Evolutionary conservation across 2,797 vertebrate genomes (phyloP).

Genomic region (Coreius guichenoti): DNA sequence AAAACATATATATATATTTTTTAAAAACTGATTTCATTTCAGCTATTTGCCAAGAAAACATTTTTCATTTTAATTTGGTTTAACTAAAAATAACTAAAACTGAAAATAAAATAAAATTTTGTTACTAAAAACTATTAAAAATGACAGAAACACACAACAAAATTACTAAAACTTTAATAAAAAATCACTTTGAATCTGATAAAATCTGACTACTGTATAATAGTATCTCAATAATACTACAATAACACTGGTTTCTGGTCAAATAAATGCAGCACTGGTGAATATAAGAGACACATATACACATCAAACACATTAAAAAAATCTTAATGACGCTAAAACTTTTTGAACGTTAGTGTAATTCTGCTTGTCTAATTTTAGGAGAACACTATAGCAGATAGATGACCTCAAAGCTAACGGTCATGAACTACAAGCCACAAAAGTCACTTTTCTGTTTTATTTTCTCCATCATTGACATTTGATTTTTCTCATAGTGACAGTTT

Average conservation of each 20-base stretch:
- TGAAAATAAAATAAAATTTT: neutral
- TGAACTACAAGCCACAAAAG: neutral
- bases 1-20: too few species aligned
- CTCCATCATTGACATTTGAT: conserved; percentile 4
- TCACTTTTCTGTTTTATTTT: conserved; percentile 14
- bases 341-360: neutral
- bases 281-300: neutral
- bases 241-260: neutral
- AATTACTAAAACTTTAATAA: neutral
- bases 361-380: neutral
- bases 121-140: neutral
- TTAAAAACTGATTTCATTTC: neutral
- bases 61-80: neutral
- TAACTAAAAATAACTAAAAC: neutral
- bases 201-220: neutral
- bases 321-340: neutral
- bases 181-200: neutral
- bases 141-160: neutral
- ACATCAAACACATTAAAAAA: neutral
- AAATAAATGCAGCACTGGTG: neutral
- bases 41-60: neutral
- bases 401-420: neutral
- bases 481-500: conserved; percentile 21
- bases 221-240: neutral
- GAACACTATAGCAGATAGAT: neutral